Base-by-base conservation (phyloP, 2,797 vertebrate species). In the Bradypodion pumilum region DNA sequence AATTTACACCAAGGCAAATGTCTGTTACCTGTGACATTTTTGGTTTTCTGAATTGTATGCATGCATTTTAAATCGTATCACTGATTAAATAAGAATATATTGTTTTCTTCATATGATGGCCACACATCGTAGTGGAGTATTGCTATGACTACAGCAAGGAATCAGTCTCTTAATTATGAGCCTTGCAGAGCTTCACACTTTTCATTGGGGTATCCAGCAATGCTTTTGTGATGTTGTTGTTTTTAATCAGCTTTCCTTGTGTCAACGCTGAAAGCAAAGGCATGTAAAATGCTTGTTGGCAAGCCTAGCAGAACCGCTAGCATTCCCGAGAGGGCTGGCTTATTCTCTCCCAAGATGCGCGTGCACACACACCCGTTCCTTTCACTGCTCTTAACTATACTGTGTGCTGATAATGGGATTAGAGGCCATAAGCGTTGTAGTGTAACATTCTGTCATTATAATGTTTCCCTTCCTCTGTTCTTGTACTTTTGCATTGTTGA, bases 221-320 rank as follows among this genome's bases (percentile, higher is more conserved):
- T 29, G 4, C 15, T 25, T 70, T 70, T 19, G n/a, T 74, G 15
- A 7, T 29, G 27, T 56, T 35, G 15, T 65, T 44, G 2, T 56
- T 52, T 69, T 80, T 13, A 74, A 52, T 68, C 27, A 72, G 7
- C 40, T 44, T 35, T 77, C 27, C 7, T 37, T 59, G 3, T 56
- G 87, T 83, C 13, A 78, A 70, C 83, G 65, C 84, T 87, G 78
- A 72, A 19, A 84, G 32, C 23, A 79, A 4, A 1, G 27, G 3
- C 10, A 46, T 27, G 16, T 59, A 52, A 63, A 87, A 72, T 62
- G 32, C 40, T 81, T 42, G 75, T 27, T 77, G 70, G 86, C 37
- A 44, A 76, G 40, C 35, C 16, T n/a, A 32, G 35, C 29, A 74
- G n/a, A 9, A 7, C 49, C 25, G 23, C 40, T 60, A 49, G 29